Evolutionary conservation across 2,113 vertebrate species (phyloP), one percentile per base, ranked within the genome.

Genomic region (human (Homo sapiens)): DNA sequence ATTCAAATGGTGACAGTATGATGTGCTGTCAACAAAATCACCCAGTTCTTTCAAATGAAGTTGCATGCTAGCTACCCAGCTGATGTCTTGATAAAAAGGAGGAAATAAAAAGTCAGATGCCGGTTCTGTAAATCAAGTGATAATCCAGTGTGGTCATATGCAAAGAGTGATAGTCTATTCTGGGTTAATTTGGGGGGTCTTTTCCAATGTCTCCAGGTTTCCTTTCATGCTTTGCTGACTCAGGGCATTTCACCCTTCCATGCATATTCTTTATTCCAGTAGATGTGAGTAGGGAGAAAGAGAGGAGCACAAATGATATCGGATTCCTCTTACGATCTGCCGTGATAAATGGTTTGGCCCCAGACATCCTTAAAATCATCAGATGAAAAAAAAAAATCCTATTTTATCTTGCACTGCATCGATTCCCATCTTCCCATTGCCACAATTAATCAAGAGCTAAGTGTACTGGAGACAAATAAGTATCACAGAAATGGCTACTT

Each of bases 361-460:
- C 30, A n/a, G 57, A 40, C 27, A 50, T 57, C 73, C 12, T 5
- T n/a, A n/a, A 86, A 81, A 25, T 83, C 76, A 72, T 22, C 50
- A 35, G 48, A 32, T 50, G n/a, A 89, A 92, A 64, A 64, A 64
- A 64, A 57, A 10, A 64, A 80, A 70, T 72, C 48, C 5, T 75
- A 18, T 70, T 80, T 91, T 82, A 55, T 86, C 92, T 83, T 50
- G 8, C 64, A 75, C 20, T 5, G 70, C 75, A 92, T 78, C 0
- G 0, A 87, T 92, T 55, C 70, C 82, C 38, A 35, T 83, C 81
- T 96, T 97, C 79, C 30, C 43, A 23, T 8, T 50, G 57, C 50
- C 75, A 95, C 90, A 70, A 64, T 80, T 80, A 75, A 90, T 88
- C 57, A 50, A 93, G 76, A 23, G 38, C 35, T 57, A 95, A 55